Base-by-base conservation (phyloP, 2,113 vertebrate species). In the Sturnus vulgaris region DNA sequence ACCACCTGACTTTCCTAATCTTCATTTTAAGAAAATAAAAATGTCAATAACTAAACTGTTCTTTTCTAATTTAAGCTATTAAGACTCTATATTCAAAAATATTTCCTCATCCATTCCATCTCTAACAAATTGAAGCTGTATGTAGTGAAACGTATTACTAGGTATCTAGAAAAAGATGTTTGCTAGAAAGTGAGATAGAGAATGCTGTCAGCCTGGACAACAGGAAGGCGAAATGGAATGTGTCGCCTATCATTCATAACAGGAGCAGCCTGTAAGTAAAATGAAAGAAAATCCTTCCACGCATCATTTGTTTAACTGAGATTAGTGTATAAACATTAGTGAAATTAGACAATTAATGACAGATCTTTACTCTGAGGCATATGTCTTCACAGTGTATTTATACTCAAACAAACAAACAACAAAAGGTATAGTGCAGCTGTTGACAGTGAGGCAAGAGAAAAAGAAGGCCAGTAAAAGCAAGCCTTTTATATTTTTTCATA, bases 261-360 rank as follows among this genome's bases (percentile, higher is more conserved):
- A 82, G 14, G 1, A 87, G n/a, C 44, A 95, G 27, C 8, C 40
- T 93, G 37, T 30, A 75, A 91, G n/a, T 46, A 78, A 83, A 95
- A 71, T 59, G 46, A 81, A 93, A 77, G 60, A 82, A 30, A 86
- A 84, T 56, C 55, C 42, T 70, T 78, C 65, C 24, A 50, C 64
- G 72, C 35, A 83, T 63, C 66, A 75, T 83, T 91, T 83, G 55
- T 86, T 90, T 90, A 91, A 78, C n/a, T 75, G 20, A 47, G 50
- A 70, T 80, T 76, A 85, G 23, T 71, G 61, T 12, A 89, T 28
- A 84, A 91, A 82, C 70, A 88, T 44, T 27, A 85, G 33, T 37
- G 40, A 87, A 96, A 94, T 89, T 46, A 93, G 61, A 53, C 37
- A 84, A 75, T 76, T 86, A 88, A 95, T 83, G 73, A 82, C 49